Conservation (phyloP, 1,140 invertebrate species). For the Drosophila parabipectinata region DNA sequence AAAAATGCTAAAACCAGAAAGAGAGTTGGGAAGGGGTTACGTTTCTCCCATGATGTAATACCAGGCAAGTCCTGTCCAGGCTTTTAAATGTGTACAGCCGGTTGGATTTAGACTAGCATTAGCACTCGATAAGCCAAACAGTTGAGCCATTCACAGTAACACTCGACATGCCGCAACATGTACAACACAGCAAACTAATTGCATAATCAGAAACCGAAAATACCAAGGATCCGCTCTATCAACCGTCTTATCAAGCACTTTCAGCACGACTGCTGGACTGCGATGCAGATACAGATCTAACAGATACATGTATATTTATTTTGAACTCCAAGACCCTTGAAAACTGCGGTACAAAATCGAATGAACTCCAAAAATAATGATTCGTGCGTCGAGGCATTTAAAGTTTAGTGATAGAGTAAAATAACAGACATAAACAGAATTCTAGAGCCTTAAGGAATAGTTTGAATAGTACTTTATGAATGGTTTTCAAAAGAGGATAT, state of each 20-base stretch:
- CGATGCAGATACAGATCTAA: slow-evolving; percentile 10
- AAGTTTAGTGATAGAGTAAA: slow-evolving; percentile 35
- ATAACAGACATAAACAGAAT: background rate
- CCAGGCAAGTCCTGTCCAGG: no score
- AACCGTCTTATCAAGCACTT: slow-evolving; percentile 26
- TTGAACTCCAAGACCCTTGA: slow-evolving; percentile 52
- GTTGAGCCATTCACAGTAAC: slow-evolving; percentile 15
- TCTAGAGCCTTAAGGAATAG: background rate
- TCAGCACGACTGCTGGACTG: slow-evolving; percentile 12
- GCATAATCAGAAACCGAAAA: background rate
- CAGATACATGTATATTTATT: slow-evolving; percentile 6
- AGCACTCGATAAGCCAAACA: slow-evolving; percentile 33
- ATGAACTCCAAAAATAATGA: slow-evolving; percentile 27
- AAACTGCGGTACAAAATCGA: slow-evolving; percentile 75
- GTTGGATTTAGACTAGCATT: slow-evolving; percentile 27
- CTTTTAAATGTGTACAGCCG: slow-evolving; percentile 30
- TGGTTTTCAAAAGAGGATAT: background rate
- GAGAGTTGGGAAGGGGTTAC: background rate
- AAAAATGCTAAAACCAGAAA: background rate
- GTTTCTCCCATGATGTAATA: no score
- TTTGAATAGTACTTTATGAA: background rate
- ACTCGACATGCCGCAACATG: no score
- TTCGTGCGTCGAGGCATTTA: slow-evolving; percentile 21
- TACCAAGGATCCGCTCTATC: slow-evolving; percentile 15
- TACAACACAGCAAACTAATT: background rate